Percentiles rank a stretch among this genome's conserved stretches.
Conservation (phyloP, 2,113 vertebrate genomes). For the Epinephelus cyanopodus region DNA sequence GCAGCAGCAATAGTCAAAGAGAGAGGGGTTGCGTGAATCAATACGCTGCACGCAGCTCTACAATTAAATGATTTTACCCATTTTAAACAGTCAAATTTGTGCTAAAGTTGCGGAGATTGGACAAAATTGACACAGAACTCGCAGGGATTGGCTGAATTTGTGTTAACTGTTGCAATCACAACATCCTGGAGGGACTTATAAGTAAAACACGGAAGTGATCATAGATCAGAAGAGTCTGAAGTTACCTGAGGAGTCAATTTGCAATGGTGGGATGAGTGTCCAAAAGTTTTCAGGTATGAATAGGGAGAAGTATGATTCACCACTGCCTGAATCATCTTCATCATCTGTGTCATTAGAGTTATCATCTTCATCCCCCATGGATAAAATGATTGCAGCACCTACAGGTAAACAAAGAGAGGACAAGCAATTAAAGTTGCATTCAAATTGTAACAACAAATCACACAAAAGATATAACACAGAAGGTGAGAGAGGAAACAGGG, state of each 20-base stretch:
- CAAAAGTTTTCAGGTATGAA: accelerated
- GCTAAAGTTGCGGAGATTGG: too few relatives aligned
- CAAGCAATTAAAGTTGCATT: background rate
- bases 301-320: background rate
- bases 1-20: too few relatives aligned
- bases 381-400: conserved; percentile 5
- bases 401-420: background rate
- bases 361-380: accelerated
- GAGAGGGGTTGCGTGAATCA: too few relatives aligned
- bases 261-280: accelerated
- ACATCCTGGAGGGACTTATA: too few relatives aligned
- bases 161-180: too few relatives aligned
- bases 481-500: too few relatives aligned
- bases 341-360: accelerated
- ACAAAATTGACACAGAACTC: too few relatives aligned
- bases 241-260: conserved; percentile 7
- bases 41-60: too few relatives aligned
- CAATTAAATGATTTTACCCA: too few relatives aligned
- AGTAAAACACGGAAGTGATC: background rate
- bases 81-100: too few relatives aligned
- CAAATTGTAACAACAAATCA: background rate
- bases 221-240: background rate
- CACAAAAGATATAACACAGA: too few relatives aligned
- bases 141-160: too few relatives aligned
- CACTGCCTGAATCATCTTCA: background rate